Base-by-base conservation (phyloP, 2,797 vertebrate species). In the Sebastolobus altivelis region DNA sequence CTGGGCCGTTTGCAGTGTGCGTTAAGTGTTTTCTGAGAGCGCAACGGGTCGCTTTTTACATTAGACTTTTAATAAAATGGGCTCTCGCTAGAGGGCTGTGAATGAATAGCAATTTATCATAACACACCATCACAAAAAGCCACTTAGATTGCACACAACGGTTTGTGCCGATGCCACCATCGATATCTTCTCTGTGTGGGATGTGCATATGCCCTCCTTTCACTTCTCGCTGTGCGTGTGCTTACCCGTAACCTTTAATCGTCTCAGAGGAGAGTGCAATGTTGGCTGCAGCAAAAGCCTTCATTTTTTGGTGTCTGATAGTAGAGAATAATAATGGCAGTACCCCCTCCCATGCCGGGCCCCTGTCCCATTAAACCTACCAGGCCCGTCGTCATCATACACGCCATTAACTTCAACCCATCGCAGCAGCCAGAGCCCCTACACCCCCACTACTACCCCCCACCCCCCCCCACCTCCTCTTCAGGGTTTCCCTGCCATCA, bases 81-180 rank as follows among this genome's bases (percentile, higher is more conserved):
- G 65, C 82, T 90, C 77, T 87, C 82, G 87, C 66, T 59, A 80
- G 83, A 82, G 82, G 72, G 66, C 77, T 82, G 85, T 75, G 79
- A 90, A 90, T 91, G 86, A 93, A 92, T 61, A 81, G 72, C 74
- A 76, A 90, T 92, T 93, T 84, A 91, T 93, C 85, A 93, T 80
- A 81, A 90, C 75, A 84, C 79, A 83, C 67, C 66, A 37, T 79
- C 66, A 40, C 79, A 85, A 80, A 87, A 68, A 80, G 66, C 73
- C 81, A 84, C 87, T 86, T 66, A 70, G 65, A 76, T 72, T 72
- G 65, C 74, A 88, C 67, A 86, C 82, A 77, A 60, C 77, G 55
- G 75, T 87, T 86, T 82, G 59, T 79, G 69, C 84, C 40, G 74
- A 72, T 87, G 79, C 84, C 75, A 79, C 82, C 56, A 46, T 62